Evolutionary conservation across 64 coral and sea anemone genomes (phyloP).

Genomic region (Acropora yongei): DNA sequence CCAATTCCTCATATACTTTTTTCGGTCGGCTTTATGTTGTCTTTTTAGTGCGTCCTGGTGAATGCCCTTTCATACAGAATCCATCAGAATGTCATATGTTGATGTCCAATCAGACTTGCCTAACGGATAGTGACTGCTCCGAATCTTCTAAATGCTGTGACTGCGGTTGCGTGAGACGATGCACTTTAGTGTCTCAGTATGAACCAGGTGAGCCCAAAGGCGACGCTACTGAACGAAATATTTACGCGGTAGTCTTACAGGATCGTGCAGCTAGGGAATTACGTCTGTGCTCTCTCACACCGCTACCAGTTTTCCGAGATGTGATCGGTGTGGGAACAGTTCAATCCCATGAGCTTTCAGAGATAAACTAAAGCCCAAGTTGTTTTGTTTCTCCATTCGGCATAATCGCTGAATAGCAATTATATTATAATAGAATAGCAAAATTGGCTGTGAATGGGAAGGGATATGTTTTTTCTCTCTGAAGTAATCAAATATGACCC

Average conservation of each 20-base stretch:
- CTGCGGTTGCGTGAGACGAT: constrained; percentile 43
- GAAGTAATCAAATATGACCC: too few species aligned
- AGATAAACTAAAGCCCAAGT: background rate
- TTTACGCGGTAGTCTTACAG: too few species aligned
- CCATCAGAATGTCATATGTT: background rate
- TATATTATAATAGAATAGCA: background rate
- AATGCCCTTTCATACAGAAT: constrained; percentile 10
- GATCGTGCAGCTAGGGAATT: too few species aligned
- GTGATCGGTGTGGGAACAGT: too few species aligned
- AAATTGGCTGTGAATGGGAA: too few species aligned
- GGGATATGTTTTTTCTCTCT: background rate
- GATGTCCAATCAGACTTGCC: constrained; percentile 23
- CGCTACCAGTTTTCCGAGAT: too few species aligned
- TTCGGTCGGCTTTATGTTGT: background rate
- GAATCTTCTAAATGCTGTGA: constrained; percentile 41
- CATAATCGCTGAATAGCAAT: background rate
- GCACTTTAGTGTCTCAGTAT: constrained; percentile 18
- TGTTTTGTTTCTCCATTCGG: background rate
- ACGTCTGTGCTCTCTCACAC: too few species aligned
- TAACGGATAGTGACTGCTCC: constrained; percentile 25
- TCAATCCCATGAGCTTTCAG: too few species aligned
- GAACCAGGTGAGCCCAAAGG: background rate
- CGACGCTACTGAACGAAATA: too few species aligned
- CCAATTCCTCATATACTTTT: background rate
- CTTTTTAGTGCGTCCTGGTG: constrained; percentile 11